A percentile compares a stretch with the other conserved stretches of the same genome.
Conservation (phyloP, 30 jellyfish, hydroid and myxozoan species). For the Turritopsis rubra region DNA sequence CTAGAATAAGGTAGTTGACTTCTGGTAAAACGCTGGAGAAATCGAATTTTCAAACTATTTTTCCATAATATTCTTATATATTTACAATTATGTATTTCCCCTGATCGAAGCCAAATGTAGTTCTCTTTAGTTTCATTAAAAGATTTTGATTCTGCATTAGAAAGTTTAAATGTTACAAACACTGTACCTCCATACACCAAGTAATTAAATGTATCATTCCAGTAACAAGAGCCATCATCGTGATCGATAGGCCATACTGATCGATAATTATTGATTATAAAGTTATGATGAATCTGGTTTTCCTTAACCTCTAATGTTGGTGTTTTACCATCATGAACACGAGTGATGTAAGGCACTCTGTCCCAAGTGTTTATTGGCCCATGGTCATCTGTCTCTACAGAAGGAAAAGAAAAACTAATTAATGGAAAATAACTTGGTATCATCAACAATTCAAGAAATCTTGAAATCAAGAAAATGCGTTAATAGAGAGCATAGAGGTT, state of each 20-base stretch:
- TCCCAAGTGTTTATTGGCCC: conserved; percentile 97
- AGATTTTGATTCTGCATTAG: background rate
- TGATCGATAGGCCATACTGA: conserved; percentile 92
- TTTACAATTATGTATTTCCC: no score
- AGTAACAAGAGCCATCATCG: conserved; percentile 91
- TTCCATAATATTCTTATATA: no score
- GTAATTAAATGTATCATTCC: conserved; percentile 78
- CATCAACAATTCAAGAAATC: no score
- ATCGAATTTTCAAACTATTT: no score
- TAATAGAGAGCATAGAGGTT: no score
- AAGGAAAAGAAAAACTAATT: background rate
- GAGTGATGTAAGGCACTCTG: conserved; percentile 81
- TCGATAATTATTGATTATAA: conserved; percentile 59
- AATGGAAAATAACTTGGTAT: no score
- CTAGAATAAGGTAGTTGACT: no score
- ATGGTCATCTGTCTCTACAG: conserved; percentile 80
- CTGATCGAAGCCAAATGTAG: no score
- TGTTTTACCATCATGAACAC: conserved; percentile 41
- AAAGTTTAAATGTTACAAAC: background rate
- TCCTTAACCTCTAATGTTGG: conserved; percentile 51
- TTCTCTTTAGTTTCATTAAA: no score
- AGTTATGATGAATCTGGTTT: conserved; percentile 42
- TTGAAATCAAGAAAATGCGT: no score
- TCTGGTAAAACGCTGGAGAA: no score
- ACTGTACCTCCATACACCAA: conserved; percentile 73